A percentile compares a stretch with the other conserved stretches of the same genome.
Evolutionary conservation across 1,140 invertebrate genomes (phyloP).

Genomic region (Heliconius himera): DNA sequence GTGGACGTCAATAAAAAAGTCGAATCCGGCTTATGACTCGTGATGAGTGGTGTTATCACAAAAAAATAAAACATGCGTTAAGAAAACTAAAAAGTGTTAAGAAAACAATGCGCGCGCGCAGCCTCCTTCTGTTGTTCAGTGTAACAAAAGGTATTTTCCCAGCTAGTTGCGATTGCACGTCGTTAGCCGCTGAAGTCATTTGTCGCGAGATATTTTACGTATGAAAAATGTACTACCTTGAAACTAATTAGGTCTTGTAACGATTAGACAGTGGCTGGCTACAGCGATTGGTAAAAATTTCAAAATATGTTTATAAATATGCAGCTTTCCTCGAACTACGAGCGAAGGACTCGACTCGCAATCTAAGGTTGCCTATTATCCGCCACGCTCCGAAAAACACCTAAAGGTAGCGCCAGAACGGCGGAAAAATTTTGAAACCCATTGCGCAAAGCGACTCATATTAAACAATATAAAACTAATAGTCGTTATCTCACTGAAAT

Average conservation of each 20-base stretch:
- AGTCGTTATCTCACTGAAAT: slow-evolving; percentile 72
- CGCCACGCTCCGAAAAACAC: slow-evolving; percentile 80
- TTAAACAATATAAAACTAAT: slow-evolving; percentile 79
- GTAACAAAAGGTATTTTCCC: slow-evolving; percentile 57
- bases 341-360: slow-evolving; percentile 76
- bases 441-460: slow-evolving; percentile 74
- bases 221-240: slow-evolving; percentile 48
- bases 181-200: slow-evolving; percentile 40
- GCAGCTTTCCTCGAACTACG: slow-evolving; percentile 69
- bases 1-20: slow-evolving; percentile 63
- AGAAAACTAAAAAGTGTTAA: slow-evolving; percentile 38
- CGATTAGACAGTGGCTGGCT: slow-evolving; percentile 51
- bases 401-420: slow-evolving; percentile 72
- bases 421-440: slow-evolving; percentile 78
- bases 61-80: not conserved
- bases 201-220: slow-evolving; percentile 41
- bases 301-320: slow-evolving; percentile 68
- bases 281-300: slow-evolving; percentile 51
- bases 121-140: slow-evolving; percentile 23
- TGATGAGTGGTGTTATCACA: slow-evolving; percentile 59
- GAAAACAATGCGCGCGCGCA: slow-evolving; percentile 34
- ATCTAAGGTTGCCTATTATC: slow-evolving; percentile 79
- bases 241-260: slow-evolving; percentile 49
- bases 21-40: slow-evolving; percentile 67
- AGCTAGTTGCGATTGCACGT: slow-evolving; percentile 46